These are phyloP conservation scores for Podotricha telesiphe DNA, from an alignment of 2,888 invertebrate genomes.

Conservation along the genomic window DNA sequence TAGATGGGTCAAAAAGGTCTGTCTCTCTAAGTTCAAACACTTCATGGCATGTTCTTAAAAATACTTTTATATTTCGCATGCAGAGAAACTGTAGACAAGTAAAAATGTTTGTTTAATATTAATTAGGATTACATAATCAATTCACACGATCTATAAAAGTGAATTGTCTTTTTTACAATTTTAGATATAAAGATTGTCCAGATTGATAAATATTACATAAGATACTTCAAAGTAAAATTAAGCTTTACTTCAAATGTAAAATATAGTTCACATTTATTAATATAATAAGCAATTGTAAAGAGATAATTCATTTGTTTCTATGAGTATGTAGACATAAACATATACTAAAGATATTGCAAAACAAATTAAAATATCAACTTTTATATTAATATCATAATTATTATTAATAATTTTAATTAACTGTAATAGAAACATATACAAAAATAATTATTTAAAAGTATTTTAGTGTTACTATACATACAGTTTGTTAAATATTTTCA, in stretches of 20 bases:
- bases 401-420: too few species aligned
- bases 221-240: not conserved
- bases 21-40: constrained; percentile 92
- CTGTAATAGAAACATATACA: not conserved
- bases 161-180: constrained; percentile 9
- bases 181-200: constrained; percentile 12
- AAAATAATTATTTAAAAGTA: not conserved
- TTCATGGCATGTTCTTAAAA: constrained; percentile 93
- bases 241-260: not conserved
- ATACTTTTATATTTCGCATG: constrained; percentile 96
- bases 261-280: constrained; percentile 47
- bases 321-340: not conserved
- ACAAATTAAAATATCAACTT: too few species aligned
- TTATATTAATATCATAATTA: too few species aligned
- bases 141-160: constrained; percentile 16
- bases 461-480: too few species aligned
- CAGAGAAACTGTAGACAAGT: constrained; percentile 91
- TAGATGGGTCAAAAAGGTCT: constrained; percentile 97
- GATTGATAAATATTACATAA: constrained; percentile 16
- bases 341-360: too few species aligned
- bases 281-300: not conserved
- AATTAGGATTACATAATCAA: constrained; percentile 7
- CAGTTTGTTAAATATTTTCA: too few species aligned
- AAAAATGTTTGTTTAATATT: not conserved
- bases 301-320: not conserved